phyloP scores from a whole-genome alignment of 92 coral and sea anemone species.

The Virgularia gustaviana region DNA sequence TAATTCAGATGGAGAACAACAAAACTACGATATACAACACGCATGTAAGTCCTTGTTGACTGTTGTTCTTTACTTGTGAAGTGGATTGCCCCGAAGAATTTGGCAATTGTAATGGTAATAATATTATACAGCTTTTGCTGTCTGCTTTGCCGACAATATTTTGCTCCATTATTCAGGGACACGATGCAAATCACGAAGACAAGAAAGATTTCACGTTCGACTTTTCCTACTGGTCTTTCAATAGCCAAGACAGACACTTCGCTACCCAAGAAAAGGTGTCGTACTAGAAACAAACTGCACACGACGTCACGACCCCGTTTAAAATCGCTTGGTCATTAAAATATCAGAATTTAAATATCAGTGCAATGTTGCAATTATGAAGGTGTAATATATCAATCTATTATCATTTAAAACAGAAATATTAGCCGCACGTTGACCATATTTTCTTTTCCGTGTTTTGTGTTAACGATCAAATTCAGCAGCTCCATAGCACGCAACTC shows the following conservation, averaged over 20 bases:
- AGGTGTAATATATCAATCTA: background rate
- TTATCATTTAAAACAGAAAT: too few relatives aligned
- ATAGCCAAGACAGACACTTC: conserved; percentile 86
- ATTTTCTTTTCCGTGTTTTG: too few relatives aligned
- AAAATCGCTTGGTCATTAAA: too few relatives aligned
- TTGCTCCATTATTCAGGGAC: conserved; percentile 26
- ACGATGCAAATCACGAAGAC: conserved; percentile 35
- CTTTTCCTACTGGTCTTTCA: conserved; percentile 93
- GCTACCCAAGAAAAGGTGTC: conserved; percentile 95
- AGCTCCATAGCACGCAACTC: too few relatives aligned
- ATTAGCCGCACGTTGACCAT: too few relatives aligned
- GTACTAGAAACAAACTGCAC: too few relatives aligned
- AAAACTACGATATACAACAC: conserved; percentile 72
- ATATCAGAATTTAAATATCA: too few relatives aligned
- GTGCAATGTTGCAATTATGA: background rate
- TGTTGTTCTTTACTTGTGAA: background rate
- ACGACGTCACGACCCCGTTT: too few relatives aligned
- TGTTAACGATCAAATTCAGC: too few relatives aligned
- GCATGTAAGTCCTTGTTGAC: conserved; percentile 55
- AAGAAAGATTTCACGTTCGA: conserved; percentile 90
- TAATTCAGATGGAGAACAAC: conserved; percentile 90
- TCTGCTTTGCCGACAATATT: background rate
- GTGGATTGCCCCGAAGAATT: too few relatives aligned
- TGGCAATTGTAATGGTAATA: background rate
- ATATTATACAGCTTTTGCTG: background rate